Evolutionary conservation across 53 echinoderm and acorn worm genomes (phyloP).

Genomic region (Holothuria leucospilota): DNA sequence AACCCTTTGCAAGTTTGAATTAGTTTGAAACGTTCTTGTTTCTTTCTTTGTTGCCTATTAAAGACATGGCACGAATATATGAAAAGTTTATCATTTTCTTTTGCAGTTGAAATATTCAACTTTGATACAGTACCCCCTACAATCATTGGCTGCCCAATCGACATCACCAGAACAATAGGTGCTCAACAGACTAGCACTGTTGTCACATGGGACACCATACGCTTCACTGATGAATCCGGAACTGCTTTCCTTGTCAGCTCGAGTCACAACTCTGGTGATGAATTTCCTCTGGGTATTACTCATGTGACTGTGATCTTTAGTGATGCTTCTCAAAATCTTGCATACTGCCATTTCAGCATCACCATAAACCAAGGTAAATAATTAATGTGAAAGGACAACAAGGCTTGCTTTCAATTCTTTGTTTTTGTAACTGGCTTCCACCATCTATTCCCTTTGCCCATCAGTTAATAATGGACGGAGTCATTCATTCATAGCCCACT

Average conservation of each 20-base stretch:
- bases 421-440: too few species aligned
- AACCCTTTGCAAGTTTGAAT: too few species aligned
- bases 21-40: too few species aligned
- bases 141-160: slow-evolving; percentile 40
- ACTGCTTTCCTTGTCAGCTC: slow-evolving; percentile 20
- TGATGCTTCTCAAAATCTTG: slow-evolving; percentile 10
- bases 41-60: too few species aligned
- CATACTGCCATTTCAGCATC: slow-evolving; percentile 15
- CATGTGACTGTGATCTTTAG: slow-evolving; percentile 9
- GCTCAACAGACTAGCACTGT: not conserved
- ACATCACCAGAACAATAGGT: slow-evolving; percentile 12
- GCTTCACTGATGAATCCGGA: slow-evolving; percentile 9
- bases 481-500: too few species aligned
- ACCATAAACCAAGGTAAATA: slow-evolving; percentile 12
- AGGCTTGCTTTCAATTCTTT: too few species aligned
- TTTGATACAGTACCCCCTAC: slow-evolving; percentile 39
- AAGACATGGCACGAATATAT: too few species aligned
- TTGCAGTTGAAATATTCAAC: not conserved
- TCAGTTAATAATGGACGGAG: too few species aligned
- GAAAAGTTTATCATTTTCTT: not conserved
- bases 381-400: too few species aligned
- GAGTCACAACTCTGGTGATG: not conserved
- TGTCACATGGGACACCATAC: slow-evolving; percentile 41
- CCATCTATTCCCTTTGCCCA: too few species aligned
- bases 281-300: slow-evolving; percentile 20